These are phyloP conservation scores for Orussus abietinus DNA, from an alignment of 1,140 invertebrate genomes.

Conservation along the genomic window DNA sequence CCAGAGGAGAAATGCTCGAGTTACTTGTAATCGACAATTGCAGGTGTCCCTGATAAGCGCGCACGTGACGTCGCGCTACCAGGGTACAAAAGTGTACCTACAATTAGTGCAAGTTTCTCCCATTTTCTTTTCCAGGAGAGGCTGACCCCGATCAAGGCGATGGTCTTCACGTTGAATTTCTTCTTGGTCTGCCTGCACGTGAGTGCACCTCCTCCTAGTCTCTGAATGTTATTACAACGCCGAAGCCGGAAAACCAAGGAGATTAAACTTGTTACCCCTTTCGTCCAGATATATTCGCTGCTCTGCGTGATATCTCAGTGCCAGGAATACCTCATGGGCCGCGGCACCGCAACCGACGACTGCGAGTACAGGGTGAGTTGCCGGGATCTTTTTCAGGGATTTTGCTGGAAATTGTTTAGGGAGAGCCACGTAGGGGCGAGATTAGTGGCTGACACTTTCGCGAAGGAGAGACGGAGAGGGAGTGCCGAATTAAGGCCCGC, in stretches of 20 bases:
- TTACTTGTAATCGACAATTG: no score
- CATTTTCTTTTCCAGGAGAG: conserved; percentile 55
- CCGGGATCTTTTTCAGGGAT: no score
- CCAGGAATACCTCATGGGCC: conserved; percentile 70
- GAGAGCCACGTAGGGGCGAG: no score
- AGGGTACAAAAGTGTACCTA: conserved; percentile 8
- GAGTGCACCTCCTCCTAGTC: conserved; percentile 61
- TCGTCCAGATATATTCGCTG: conserved; percentile 69
- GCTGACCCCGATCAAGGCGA: conserved; percentile 61
- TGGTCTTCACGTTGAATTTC: conserved; percentile 63
- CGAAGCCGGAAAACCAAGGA: not conserved
- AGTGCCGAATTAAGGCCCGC: no score
- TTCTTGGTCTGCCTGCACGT: conserved; percentile 63
- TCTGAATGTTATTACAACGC: conserved; percentile 60
- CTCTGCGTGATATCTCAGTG: conserved; percentile 79
- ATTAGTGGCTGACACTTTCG: no score
- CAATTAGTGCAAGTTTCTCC: conserved; percentile 6
- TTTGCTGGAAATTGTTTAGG: no score
- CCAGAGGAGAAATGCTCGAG: no score
- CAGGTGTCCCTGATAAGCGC: no score
- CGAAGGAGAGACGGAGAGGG: no score
- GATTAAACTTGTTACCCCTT: conserved; percentile 4
- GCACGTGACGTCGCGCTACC: no score
- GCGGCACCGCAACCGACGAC: conserved; percentile 66
- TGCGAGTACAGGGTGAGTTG: conserved; percentile 46